Conservation (phyloP, 2,797 vertebrate genomes). For the Zalophus californianus region DNA sequence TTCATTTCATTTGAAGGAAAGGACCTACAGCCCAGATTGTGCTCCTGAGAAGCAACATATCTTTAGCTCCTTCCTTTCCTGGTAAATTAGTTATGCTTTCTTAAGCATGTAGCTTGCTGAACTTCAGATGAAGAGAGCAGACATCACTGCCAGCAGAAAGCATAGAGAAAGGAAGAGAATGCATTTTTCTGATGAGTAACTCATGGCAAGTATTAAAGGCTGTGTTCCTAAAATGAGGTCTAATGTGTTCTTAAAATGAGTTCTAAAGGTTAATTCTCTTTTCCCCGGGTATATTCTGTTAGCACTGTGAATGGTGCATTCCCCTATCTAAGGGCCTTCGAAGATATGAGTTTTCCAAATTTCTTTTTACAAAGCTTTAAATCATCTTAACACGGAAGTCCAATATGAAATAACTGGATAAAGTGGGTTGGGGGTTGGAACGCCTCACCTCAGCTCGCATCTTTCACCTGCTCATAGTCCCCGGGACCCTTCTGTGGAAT, state of each 20-base stretch:
- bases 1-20: constrained; percentile 75
- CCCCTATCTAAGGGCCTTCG: neutral
- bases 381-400: neutral
- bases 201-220: neutral
- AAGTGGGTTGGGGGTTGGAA: neutral
- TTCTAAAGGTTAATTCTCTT: neutral
- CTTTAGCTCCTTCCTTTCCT: constrained; percentile 74
- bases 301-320: neutral
- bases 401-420: neutral
- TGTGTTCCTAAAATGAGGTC: neutral
- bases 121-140: constrained; percentile 62
- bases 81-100: constrained; percentile 73
- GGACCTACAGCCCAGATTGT: constrained; percentile 58
- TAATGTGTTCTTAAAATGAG: neutral
- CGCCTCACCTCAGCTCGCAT: neutral
- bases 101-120: constrained; percentile 67
- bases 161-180: neutral
- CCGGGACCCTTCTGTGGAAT: neutral
- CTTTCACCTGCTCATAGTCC: neutral
- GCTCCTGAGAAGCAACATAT: constrained; percentile 56
- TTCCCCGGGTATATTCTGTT: neutral
- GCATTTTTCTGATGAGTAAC: neutral
- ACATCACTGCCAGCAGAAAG: neutral
- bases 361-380: neutral
- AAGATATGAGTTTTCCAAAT: neutral